Evolutionary conservation across 1,140 invertebrate species (phyloP), one percentile per base, ranked within the genome.

Genomic region (Aphelinus atriplicis): DNA sequence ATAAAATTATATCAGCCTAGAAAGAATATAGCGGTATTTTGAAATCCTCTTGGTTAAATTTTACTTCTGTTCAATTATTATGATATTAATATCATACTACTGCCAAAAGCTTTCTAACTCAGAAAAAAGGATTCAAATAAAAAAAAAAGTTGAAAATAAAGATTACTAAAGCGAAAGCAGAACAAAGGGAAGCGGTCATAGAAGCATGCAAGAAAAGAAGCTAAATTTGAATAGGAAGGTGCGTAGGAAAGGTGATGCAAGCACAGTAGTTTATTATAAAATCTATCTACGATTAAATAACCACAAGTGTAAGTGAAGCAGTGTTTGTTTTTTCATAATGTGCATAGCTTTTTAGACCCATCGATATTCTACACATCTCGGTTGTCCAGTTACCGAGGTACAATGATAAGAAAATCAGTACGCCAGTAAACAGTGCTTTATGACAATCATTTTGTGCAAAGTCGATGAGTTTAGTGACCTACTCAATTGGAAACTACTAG

Each of bases 201-300:
- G 58, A 68, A 46, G 1, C 55, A 77, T 65, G 61, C 64, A 77
- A 55, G 63, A 62, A 65, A 67, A 79, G 47, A 75, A 66, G 58
- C 57, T 69, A 76, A 68, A 58, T n/a, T 4, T 53, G 68, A 50
- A 71, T 45, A 77, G 75, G 78, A 77, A 56, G 67, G 64, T 47
- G 55, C 70, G 43, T 42, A 77, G 72, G 71, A 70, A 60, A 77
- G 66, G 76, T 60, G 61, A 53, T 69, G 76, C n/a, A 79, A 77
- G 75, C 77, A 76, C 77, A 80, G 77, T 55, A 76, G 76, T 79
- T 80, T 81, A 80, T 81, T 80, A 70, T 73, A 78, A 75, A 78
- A 81, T 77, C 74, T 75, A 71, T 75, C 26, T 55, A 75, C 65
- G 68, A 71, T 66, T 71, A 71, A 67, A 71, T 50, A 76, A 71